Base-by-base conservation (phyloP, 2,888 invertebrate genomes). In the Euclidia mi region DNA sequence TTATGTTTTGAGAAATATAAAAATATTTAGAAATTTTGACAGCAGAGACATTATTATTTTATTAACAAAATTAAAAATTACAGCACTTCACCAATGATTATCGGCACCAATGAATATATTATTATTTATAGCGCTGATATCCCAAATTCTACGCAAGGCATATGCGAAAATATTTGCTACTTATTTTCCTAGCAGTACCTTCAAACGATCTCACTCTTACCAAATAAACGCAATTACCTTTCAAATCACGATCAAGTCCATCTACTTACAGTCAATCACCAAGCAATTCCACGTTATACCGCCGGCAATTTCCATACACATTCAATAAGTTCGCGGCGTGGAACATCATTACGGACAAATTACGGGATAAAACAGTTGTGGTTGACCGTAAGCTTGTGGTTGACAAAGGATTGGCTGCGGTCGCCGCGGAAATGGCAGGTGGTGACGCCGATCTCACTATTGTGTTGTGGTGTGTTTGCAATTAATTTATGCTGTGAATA, bases 321-420 rank as follows among this genome's bases (percentile, higher is more conserved):
- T 55, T 51, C 52, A 58, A 64, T 67, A 60, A 63, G 32, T 31
- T 17, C 11, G 38, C 29, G 46, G 56, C 25, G 38, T 49, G 57
- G 45, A 71, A 62, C 41, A 52, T 71, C 52, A 71, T 71, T 75
- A 68, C 46, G 38, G 45, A 55, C 58, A 73, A 73, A 76, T 75
- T 75, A 76, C 48, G 52, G 64, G 65, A 64, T 75, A 75, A 75
- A 75, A 75, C 75, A 71, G 73, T 75, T 68, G 68, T 42, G 76
- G 76, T 53, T 55, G 55, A 47, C 61, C 72, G 47, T 41, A 47
- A 64, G 53, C 65, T 62, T 75, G 73, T 37, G 72, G 71, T 58
- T 46, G 57, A 44, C 50, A 55, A 73, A 68, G 76, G 71, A 71
- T 75, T 73, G 62, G 38, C 43, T 65, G 75, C 57, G 76, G 71